phyloP scores from a whole-genome alignment of 2,113 vertebrate species.

The Amphiprion percula region DNA sequence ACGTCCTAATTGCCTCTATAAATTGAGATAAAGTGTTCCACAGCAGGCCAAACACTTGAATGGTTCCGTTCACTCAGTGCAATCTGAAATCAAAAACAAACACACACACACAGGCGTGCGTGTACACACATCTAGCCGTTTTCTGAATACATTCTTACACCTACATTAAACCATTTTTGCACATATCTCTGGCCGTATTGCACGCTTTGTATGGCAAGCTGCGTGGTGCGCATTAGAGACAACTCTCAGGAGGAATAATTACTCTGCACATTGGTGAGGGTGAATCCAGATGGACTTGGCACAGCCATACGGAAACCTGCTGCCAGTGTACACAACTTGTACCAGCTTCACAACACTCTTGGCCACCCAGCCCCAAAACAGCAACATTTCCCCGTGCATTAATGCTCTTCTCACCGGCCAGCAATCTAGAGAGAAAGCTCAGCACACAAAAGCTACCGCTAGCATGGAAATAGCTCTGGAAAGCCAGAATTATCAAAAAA shows the following conservation, averaged over 20 bases:
- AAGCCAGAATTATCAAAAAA: constrained; percentile 15
- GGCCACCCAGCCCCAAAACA: constrained; percentile 46
- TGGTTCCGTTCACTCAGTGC: constrained; percentile 39
- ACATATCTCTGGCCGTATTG: not conserved
- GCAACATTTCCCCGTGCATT: constrained; percentile 39
- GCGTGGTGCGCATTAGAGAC: constrained; percentile 18
- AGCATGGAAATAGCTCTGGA: not conserved
- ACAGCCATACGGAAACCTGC: constrained; percentile 44
- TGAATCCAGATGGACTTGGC: constrained; percentile 76
- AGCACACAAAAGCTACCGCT: constrained; percentile 25
- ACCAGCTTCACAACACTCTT: constrained; percentile 44
- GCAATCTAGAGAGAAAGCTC: constrained; percentile 33
- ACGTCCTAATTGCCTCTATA: constrained; percentile 76
- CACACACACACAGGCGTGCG: not conserved
- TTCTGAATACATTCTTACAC: constrained; percentile 41
- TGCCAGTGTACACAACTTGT: constrained; percentile 62
- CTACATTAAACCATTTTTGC: constrained; percentile 24
- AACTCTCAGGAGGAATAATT: constrained; percentile 72
- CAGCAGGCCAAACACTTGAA: constrained; percentile 47
- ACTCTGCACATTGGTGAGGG: constrained; percentile 65
- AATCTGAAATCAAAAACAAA: constrained; percentile 49
- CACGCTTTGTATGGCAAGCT: constrained; percentile 24
- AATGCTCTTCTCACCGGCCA: constrained; percentile 27
- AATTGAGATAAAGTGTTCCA: constrained; percentile 77
- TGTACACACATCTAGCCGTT: constrained; percentile 5